phyloP scores from a whole-genome alignment of 2,888 invertebrate genomes.

The Amphimallon solstitiale region DNA sequence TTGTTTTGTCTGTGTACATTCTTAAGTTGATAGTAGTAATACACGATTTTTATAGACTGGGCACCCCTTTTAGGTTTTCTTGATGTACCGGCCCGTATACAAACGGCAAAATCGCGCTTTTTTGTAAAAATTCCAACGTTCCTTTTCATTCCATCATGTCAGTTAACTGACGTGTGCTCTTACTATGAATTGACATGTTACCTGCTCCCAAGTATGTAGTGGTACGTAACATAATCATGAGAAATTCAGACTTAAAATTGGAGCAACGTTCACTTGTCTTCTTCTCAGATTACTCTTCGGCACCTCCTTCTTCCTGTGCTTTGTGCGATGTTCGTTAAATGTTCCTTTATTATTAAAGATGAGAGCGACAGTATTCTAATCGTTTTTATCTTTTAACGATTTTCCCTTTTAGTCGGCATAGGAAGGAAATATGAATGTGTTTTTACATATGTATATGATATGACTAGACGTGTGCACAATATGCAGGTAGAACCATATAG shows the following conservation, averaged over 20 bases:
- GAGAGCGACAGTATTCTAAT: constrained; percentile 54
- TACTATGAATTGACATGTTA: neutral
- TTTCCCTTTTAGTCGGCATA: constrained; percentile 43
- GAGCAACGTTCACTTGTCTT: constrained; percentile 56
- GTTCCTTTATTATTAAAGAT: constrained; percentile 47
- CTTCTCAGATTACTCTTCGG: constrained; percentile 53
- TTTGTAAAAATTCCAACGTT: too few relatives aligned
- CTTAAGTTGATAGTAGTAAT: too few relatives aligned
- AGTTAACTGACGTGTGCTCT: neutral
- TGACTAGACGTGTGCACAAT: too few relatives aligned
- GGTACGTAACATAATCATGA: constrained; percentile 8
- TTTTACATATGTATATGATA: too few relatives aligned
- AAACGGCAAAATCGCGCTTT: too few relatives aligned
- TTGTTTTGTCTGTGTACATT: too few relatives aligned
- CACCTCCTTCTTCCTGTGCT: constrained; percentile 59
- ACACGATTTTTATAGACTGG: too few relatives aligned
- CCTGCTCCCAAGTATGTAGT: neutral
- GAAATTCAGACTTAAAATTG: constrained; percentile 37
- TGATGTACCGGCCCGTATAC: too few relatives aligned
- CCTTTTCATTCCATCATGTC: neutral
- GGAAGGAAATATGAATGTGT: neutral
- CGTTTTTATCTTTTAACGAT: constrained; percentile 50
- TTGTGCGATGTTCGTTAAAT: constrained; percentile 56
- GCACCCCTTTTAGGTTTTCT: too few relatives aligned
- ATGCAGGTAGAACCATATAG: too few relatives aligned